Percentiles rank a stretch among this genome's conserved stretches.
Evolutionary conservation across 2,797 vertebrate species (phyloP).

Genomic region (Alfaro cultratus): DNA sequence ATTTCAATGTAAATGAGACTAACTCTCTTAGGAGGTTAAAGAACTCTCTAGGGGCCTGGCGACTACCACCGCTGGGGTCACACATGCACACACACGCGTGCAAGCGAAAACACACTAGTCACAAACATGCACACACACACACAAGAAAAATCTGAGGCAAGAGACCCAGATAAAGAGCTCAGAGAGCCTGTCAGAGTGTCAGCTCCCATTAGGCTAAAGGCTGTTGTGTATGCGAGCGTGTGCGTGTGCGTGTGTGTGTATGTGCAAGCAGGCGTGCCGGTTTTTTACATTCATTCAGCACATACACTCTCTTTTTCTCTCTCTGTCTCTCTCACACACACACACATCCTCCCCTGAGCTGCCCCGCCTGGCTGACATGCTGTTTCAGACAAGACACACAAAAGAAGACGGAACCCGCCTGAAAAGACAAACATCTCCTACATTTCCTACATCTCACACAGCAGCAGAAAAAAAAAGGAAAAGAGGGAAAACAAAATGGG

Average conservation of each 20-base stretch:
- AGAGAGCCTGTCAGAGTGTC: constrained; percentile 80
- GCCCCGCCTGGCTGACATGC: constrained; percentile 78
- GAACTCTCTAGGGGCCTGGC: constrained; percentile 77
- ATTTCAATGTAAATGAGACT: constrained; percentile 88
- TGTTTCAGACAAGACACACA: constrained; percentile 81
- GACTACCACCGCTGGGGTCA: constrained; percentile 75
- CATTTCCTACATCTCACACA: constrained; percentile 79
- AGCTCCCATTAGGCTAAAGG: constrained; percentile 81
- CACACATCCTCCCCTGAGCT: constrained; percentile 68
- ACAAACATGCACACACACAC: constrained; percentile 61
- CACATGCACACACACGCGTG: constrained; percentile 62
- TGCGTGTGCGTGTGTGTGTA: constrained; percentile 25
- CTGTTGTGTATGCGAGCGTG: constrained; percentile 71
- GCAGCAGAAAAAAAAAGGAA: not conserved
- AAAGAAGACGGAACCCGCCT: constrained; percentile 76
- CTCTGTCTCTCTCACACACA: constrained; percentile 55
- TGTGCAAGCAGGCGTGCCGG: constrained; percentile 75
- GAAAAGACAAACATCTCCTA: constrained; percentile 81
- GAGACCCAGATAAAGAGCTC: constrained; percentile 83
- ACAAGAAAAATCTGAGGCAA: constrained; percentile 61
- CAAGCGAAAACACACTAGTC: constrained; percentile 39
- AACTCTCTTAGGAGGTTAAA: constrained; percentile 84
- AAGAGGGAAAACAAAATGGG: constrained; percentile 63
- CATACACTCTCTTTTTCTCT: constrained; percentile 55
- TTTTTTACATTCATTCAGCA: constrained; percentile 75